Conservation (phyloP, 2,888 invertebrate species). For the Diaphora mendica region DNA sequence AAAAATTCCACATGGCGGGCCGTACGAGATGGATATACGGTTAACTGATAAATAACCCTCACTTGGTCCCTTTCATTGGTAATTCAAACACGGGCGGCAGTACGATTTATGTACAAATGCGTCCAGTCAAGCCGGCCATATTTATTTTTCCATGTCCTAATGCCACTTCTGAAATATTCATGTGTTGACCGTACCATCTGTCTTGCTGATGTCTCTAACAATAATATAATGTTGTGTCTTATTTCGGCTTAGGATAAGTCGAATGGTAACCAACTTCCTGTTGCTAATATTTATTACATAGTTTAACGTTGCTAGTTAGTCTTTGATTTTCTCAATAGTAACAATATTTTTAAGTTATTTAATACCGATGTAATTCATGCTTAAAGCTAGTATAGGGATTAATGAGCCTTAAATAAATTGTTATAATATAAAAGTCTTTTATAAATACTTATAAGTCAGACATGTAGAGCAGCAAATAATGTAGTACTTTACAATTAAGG, state of each 20-base stretch:
- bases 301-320: constrained; percentile 1
- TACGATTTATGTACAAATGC: constrained; percentile 83
- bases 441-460: too few relatives aligned
- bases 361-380: background rate
- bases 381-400: too few relatives aligned
- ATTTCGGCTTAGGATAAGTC: constrained; percentile 42
- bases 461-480: too few relatives aligned
- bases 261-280: constrained; percentile 15
- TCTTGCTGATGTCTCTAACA: constrained; percentile 77
- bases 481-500: background rate
- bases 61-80: constrained; percentile 63
- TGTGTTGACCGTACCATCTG: constrained; percentile 79
- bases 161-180: constrained; percentile 84
- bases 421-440: too few relatives aligned
- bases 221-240: constrained; percentile 72
- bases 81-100: constrained; percentile 76
- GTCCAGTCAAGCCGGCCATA: constrained; percentile 79
- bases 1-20: constrained; percentile 65
- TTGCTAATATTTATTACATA: constrained; percentile 7
- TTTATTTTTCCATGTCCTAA: constrained; percentile 84
- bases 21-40: constrained; percentile 68
- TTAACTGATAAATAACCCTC: constrained; percentile 76
- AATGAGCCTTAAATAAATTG: too few relatives aligned
- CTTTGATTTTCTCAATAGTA: background rate
- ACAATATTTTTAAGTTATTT: background rate